Evolutionary conservation across 2,113 vertebrate genomes (phyloP).

Genomic region (Columba janthina): DNA sequence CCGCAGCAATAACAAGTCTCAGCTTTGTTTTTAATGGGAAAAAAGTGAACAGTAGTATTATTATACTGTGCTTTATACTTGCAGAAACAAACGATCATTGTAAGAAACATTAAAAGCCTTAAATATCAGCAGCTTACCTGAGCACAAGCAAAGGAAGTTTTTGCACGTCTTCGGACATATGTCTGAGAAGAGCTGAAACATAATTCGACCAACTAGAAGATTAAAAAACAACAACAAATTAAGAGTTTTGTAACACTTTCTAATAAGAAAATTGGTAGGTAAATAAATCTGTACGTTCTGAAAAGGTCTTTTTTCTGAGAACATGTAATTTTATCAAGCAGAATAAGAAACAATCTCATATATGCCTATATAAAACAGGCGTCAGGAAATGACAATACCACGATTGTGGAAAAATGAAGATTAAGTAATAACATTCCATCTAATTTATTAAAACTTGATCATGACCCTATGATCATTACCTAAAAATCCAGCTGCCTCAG

Average conservation of each 20-base stretch:
- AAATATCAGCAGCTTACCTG: conserved; percentile 78
- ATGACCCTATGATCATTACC: background rate
- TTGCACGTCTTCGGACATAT: conserved; percentile 98
- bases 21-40: background rate
- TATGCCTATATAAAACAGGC: background rate
- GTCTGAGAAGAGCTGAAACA: conserved; percentile 98
- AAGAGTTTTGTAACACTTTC: background rate
- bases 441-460: background rate
- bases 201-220: conserved; percentile 92
- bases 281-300: background rate
- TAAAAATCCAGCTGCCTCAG: background rate
- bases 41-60: background rate
- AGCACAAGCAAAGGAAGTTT: conserved; percentile 97
- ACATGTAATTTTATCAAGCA: background rate
- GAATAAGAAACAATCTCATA: background rate
- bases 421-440: background rate
- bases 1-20: background rate
- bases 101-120: background rate
- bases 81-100: background rate
- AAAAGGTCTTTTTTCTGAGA: background rate
- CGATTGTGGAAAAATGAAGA: background rate
- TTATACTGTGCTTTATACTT: background rate
- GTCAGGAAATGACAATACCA: background rate
- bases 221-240: background rate
- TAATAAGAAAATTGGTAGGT: background rate